phyloP scores from a whole-genome alignment of 1,140 invertebrate species.

The Centruroides vittatus region DNA sequence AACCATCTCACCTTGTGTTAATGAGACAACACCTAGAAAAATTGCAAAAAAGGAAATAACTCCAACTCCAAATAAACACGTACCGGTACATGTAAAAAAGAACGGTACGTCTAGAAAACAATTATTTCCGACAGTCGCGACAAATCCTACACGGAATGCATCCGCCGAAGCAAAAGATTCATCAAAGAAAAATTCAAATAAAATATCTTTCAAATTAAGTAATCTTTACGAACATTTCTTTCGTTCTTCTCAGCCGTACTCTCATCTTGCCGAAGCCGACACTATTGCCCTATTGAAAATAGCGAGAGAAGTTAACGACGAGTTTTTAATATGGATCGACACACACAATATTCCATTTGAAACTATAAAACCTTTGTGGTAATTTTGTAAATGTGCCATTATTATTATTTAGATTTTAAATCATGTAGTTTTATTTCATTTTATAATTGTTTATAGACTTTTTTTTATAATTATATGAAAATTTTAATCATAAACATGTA shows the following conservation, averaged over 20 bases:
- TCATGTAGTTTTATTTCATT: too few relatives aligned
- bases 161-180: neutral
- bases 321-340: slow-evolving; percentile 20
- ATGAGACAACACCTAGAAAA: neutral
- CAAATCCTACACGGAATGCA: neutral
- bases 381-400: neutral
- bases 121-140: neutral
- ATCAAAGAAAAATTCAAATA: neutral
- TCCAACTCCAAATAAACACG: too few relatives aligned
- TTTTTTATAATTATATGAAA: too few relatives aligned
- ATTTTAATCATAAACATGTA: too few relatives aligned
- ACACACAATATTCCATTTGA: slow-evolving; percentile 1
- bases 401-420: too few relatives aligned
- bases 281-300: slow-evolving; percentile 8
- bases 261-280: slow-evolving; percentile 13
- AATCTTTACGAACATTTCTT: slow-evolving; percentile 12
- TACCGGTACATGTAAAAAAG: neutral
- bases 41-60: too few relatives aligned
- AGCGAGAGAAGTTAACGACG: slow-evolving; percentile 7
- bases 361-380: slow-evolving; percentile 8
- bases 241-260: neutral
- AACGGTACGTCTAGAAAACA: slow-evolving; percentile 1
- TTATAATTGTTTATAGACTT: too few relatives aligned
- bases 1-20: neutral
- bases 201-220: neutral